Conservation (phyloP, 2,888 invertebrate species). For the Brachylomia viminalis region DNA sequence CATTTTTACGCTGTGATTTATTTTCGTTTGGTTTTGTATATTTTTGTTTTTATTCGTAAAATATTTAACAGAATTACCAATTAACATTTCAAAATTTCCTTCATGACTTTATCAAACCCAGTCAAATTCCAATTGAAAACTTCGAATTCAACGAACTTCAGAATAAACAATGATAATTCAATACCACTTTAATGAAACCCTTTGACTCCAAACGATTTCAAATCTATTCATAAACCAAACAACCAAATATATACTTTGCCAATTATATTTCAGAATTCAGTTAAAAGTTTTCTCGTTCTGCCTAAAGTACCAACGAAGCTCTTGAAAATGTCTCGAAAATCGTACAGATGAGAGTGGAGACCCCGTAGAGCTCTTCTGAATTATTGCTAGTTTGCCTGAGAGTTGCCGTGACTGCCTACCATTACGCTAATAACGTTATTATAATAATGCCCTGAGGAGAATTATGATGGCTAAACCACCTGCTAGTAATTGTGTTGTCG, state of each 20-base stretch:
- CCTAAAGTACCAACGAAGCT: conserved; percentile 11
- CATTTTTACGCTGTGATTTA: neutral
- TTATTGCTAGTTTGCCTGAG: conserved; percentile 49
- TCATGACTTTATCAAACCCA: conserved; percentile 1
- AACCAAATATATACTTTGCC: conserved; percentile 40
- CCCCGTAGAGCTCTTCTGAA: conserved; percentile 53
- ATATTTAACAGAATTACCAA: neutral
- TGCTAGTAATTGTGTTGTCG: conserved; percentile 47
- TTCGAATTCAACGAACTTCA: conserved; percentile 14
- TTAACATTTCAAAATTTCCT: conserved; percentile 9
- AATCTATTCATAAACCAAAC: conserved; percentile 27
- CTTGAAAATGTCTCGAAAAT: conserved; percentile 56
- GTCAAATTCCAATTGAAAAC: conserved; percentile 12
- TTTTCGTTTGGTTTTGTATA: neutral
- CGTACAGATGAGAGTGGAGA: conserved; percentile 13
- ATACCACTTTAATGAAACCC: conserved; percentile 28
- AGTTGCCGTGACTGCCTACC: conserved; percentile 56
- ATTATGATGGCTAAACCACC: conserved; percentile 48
- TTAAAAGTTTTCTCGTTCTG: conserved; percentile 57
- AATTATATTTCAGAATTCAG: conserved; percentile 57
- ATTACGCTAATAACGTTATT: conserved; percentile 58
- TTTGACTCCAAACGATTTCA: conserved; percentile 30
- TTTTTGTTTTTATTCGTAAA: neutral
- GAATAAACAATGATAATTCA: conserved; percentile 16
- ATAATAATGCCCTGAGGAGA: conserved; percentile 42